These are phyloP conservation scores for Nothobranchius furzeri DNA, from an alignment of 2,113 vertebrate species.

Conservation along the genomic window DNA sequence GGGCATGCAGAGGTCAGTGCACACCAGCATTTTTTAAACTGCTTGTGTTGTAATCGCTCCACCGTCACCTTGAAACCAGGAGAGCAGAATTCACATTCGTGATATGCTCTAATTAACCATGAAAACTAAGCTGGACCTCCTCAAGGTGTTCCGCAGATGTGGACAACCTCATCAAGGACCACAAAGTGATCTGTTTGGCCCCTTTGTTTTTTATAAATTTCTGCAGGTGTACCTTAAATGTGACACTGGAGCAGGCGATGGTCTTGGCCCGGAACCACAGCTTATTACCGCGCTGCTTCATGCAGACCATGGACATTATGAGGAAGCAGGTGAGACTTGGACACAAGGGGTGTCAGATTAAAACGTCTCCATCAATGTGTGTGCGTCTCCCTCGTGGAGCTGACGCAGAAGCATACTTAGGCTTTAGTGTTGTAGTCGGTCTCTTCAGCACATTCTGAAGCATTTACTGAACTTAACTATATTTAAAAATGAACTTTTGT, in stretches of 20 bases:
- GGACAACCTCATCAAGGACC: neutral
- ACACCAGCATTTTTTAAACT: neutral
- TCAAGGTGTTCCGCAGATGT: neutral
- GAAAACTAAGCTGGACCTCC: neutral
- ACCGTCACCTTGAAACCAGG: slow-evolving; percentile 32
- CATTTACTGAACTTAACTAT: too few species aligned
- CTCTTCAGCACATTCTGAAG: too few species aligned
- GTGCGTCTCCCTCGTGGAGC: too few species aligned
- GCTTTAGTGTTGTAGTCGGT: too few species aligned
- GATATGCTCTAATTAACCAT: slow-evolving; percentile 9
- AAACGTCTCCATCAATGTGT: too few species aligned
- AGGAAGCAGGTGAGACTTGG: slow-evolving; percentile 88
- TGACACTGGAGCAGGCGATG: slow-evolving; percentile 93
- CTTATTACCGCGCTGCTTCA: slow-evolving; percentile 92
- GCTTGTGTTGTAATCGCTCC: slow-evolving; percentile 3
- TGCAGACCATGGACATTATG: slow-evolving; percentile 99
- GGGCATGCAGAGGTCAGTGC: slow-evolving; percentile 92
- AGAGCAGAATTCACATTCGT: slow-evolving; percentile 14
- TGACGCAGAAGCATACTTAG: too few species aligned
- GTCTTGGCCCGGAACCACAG: slow-evolving; percentile 91
- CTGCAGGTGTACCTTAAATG: slow-evolving; percentile 88
- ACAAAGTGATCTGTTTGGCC: neutral
- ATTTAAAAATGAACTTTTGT: too few species aligned
- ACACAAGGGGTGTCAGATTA: neutral
- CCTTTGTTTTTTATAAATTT: slow-evolving; percentile 4